Base-by-base conservation (phyloP, 2,888 invertebrate genomes). In the Eilema griseolum region DNA sequence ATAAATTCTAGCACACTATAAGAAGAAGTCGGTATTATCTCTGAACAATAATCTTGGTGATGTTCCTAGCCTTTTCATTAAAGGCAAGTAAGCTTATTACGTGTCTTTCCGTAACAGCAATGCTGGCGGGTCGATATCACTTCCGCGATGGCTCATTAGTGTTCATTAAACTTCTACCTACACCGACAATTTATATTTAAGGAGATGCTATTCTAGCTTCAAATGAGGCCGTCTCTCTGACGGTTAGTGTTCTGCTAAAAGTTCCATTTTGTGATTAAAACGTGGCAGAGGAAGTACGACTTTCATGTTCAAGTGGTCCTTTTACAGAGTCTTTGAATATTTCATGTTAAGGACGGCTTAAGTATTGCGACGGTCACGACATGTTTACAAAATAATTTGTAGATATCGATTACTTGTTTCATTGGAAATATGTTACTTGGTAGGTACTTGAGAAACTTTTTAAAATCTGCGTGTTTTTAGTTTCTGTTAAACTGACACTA, bases 91-190 rank as follows among this genome's bases (percentile, higher is more conserved):
- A 41, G 41, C 41, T 41, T 41, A 41, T 16, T 41, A 41, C 4
- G 16, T 37, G 37, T 14, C 16, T 41, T 41, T 52, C 52, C 52
- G 46, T 46, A 46, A 16, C 20, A 46, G 46, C 46, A 46, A 33
- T 56, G 20, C 31, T 16, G 63, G 62, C 60, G 59, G 74, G 60
- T 74, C 72, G 74, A 79, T 80, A 69, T 62, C 56, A 78, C 76
- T 82, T 74, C 76, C 80, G 80, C 77, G 73, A 81, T 76, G 77
- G 72, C 83, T 85, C 83, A 86, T 85, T 86, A 87, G 72, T 70
- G 73, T 85, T 85, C 78, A 86, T 87, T 87, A 87, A 81, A 83
- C 74, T 69, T 73, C 64, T 69, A 76, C 72, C 74, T 78, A 70
- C 61, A 71, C 67, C 31, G 33, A 65, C 20, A 75, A 73, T 70